Conservation (phyloP, 2,797 vertebrate species). For the Eulemur rubriventer region DNA sequence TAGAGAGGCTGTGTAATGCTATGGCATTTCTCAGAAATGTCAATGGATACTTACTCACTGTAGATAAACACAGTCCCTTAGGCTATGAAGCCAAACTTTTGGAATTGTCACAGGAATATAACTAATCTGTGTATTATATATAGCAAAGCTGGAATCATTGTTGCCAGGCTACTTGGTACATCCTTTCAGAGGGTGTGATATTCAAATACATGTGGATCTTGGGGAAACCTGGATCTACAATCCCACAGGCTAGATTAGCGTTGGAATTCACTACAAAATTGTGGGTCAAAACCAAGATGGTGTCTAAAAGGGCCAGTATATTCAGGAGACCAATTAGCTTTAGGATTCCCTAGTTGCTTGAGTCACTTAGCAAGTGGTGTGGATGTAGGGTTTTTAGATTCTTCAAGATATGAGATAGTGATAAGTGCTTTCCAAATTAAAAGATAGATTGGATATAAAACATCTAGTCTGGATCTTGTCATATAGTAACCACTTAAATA, state of each 20-base stretch:
- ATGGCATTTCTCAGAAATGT: conserved; percentile 27
- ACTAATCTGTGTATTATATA: neutral
- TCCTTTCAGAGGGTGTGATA: neutral
- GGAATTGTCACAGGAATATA: neutral
- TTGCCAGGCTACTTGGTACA: neutral
- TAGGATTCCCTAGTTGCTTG: neutral
- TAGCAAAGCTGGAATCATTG: neutral
- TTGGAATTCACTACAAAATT: conserved; percentile 7
- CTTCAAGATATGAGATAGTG: neutral
- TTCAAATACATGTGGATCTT: neutral
- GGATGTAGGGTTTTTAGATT: too few species aligned
- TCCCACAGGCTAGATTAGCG: neutral
- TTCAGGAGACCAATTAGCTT: neutral
- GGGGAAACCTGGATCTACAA: neutral
- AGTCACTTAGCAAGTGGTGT: neutral
- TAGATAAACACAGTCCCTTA: neutral
- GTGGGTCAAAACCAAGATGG: neutral
- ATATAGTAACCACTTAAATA: neutral
- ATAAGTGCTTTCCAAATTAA: neutral
- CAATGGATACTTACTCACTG: neutral
- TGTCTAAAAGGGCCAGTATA: neutral
- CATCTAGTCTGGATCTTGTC: neutral
- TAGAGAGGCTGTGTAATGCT: neutral
- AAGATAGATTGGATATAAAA: neutral
- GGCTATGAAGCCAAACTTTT: neutral